Base-by-base conservation (phyloP, 1,140 invertebrate genomes). In the Rhagoletis zephyria region DNA sequence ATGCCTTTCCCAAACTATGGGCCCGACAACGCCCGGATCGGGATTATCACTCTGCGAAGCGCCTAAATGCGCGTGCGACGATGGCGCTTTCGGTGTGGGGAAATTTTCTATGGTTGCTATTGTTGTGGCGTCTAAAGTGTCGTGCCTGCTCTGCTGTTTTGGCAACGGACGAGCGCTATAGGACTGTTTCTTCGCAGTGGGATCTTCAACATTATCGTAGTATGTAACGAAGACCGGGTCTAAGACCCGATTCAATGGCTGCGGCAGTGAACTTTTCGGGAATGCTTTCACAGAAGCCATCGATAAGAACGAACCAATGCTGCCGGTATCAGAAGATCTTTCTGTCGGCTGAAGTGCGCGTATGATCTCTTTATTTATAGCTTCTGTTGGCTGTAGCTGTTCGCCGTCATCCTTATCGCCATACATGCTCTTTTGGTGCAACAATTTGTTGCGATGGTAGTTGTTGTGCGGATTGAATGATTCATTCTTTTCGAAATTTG, bases 1-100 rank as follows among this genome's bases (percentile, higher is more conserved):
- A 90, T 96, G 96, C 74, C 96, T 91, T 91, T 97, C 95, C 96
- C 96, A 97, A 3, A 97, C 96, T 67, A 97, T 93, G 0, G 97
- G 97, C 0, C 96, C 96, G 45, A 97, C 94, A n/a, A 97, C 95
- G n/a, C 96, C 97, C 1, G 96, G 96, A 94, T 97, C 96, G 89
- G 92, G 90, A 89, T 92, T 91, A 87, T 93, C 92, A 90, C 92
- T 93, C 87, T 93, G 92, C 56, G 92, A 90, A 0, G 92, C 90
- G 5, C 90, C 88, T 6, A 90, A 90, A 48, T 90, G 88, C 42
- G 88, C 88, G 60, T 89, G 87, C 16, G 87, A 88, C 65, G 87
- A 88, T 67, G 90, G 91, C 14, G 90, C 91, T 86, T 92, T 92
- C 14, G 91, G 91, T 70, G 88, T 91, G 85, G 91, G 91, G 88